Conservation (phyloP, 2,888 invertebrate species). For the Colletes collaris region DNA sequence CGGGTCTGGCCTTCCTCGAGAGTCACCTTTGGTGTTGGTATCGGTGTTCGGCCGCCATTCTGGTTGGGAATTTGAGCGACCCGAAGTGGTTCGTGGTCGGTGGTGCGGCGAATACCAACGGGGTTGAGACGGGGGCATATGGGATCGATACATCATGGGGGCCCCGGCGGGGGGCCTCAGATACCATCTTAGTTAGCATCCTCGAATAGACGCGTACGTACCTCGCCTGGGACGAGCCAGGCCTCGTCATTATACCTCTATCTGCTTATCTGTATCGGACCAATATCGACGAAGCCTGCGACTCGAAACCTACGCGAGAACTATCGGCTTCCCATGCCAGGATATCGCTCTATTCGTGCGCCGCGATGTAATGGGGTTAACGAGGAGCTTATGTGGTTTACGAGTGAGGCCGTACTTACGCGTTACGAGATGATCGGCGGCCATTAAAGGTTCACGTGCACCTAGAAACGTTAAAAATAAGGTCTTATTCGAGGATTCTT, state of each 20-base stretch:
- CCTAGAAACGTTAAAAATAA: not conserved
- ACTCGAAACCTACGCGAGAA: slow-evolving; percentile 34
- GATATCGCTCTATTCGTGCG: slow-evolving; percentile 30
- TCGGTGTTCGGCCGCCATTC: slow-evolving; percentile 51
- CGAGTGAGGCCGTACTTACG: not conserved
- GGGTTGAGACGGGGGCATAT: slow-evolving; percentile 74
- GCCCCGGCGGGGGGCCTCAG: slow-evolving; percentile 77
- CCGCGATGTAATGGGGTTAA: slow-evolving; percentile 31
- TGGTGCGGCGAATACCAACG: slow-evolving; percentile 41
- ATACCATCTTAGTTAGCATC: slow-evolving; percentile 78
- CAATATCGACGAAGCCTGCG: slow-evolving; percentile 59
- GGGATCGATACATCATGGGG: slow-evolving; percentile 81
- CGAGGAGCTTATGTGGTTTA: slow-evolving; percentile 13
- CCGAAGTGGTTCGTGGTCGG: slow-evolving; percentile 27
- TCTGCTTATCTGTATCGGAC: slow-evolving; percentile 75
- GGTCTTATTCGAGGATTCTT: not conserved
- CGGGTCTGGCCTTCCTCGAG: not conserved
- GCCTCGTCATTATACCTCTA: slow-evolving; percentile 75
- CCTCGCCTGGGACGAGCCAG: slow-evolving; percentile 62
- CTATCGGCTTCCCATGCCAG: slow-evolving; percentile 15
- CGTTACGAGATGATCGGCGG: not conserved
- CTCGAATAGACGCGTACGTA: slow-evolving; percentile 75
- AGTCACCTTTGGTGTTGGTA: slow-evolving; percentile 54
- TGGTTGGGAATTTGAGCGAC: slow-evolving; percentile 51
- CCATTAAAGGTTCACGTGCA: not conserved